Evolutionary conservation across 2,113 vertebrate genomes (phyloP).

Genomic region (Leucopternis melanops): DNA sequence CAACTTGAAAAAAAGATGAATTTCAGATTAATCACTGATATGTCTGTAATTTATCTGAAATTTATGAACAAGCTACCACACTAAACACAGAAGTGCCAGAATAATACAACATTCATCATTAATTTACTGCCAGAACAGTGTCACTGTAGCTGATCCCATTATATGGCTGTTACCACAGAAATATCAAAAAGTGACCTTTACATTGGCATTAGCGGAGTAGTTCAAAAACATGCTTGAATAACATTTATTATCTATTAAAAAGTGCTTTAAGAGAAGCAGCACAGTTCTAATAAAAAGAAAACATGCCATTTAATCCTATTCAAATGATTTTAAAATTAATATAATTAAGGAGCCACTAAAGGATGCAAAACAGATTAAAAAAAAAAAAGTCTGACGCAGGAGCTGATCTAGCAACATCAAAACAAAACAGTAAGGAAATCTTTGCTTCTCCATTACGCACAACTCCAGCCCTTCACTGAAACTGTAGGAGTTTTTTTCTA

Average conservation of each 20-base stretch:
- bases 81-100: background rate
- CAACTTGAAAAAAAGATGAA: background rate
- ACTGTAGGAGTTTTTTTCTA: background rate
- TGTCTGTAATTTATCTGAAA: background rate
- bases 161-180: background rate
- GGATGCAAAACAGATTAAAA: background rate
- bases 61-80: background rate
- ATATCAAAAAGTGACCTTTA: conserved; percentile 21
- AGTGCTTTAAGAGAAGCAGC: background rate
- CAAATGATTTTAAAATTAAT: background rate
- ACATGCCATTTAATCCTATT: background rate
- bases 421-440: background rate
- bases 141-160: background rate
- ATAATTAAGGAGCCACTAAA: background rate
- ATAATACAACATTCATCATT: background rate
- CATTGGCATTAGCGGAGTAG: background rate
- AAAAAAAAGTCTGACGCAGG: background rate
- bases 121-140: background rate
- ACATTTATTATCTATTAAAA: background rate
- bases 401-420: background rate
- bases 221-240: background rate
- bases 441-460: background rate
- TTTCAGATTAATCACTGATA: background rate
- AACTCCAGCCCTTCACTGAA: background rate
- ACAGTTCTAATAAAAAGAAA: background rate